phyloP scores from a whole-genome alignment of 2,797 vertebrate genomes.

The Phaenicophaeus curvirostris region DNA sequence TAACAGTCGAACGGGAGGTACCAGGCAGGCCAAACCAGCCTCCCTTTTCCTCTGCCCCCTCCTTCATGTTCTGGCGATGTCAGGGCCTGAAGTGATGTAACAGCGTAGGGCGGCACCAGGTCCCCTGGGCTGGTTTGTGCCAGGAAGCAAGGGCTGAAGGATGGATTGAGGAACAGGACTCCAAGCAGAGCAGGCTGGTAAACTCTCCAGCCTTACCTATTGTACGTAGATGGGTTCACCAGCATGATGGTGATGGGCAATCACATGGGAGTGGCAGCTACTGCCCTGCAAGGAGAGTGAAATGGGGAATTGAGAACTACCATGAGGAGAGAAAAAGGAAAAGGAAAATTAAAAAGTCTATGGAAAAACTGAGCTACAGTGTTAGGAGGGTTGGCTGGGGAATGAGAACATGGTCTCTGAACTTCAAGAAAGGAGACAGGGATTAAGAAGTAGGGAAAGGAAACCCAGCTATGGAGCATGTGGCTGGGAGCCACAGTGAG shows the following conservation, averaged over 20 bases:
- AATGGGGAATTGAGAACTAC: neutral
- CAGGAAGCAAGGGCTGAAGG: neutral
- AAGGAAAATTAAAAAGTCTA: neutral
- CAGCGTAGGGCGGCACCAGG: fast-evolving
- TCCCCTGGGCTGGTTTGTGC: neutral
- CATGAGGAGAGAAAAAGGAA: neutral
- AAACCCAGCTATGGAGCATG: neutral
- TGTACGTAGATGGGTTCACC: neutral
- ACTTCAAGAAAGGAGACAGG: neutral
- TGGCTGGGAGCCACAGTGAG: neutral
- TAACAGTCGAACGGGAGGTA: neutral
- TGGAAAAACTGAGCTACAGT: neutral
- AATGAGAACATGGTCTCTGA: neutral
- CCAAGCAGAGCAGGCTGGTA: neutral
- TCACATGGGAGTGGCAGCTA: neutral
- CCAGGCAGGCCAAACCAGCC: neutral
- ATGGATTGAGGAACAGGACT: neutral
- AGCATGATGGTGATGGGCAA: neutral
- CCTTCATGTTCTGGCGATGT: neutral
- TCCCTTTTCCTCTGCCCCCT: neutral
- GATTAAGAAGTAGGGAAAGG: neutral
- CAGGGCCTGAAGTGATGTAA: neutral
- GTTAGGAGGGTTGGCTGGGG: neutral
- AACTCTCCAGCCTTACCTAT: neutral
- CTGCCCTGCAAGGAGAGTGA: neutral